Base-by-base conservation (phyloP, 2,888 invertebrate genomes). In the Aspidiotus rigidus region DNA sequence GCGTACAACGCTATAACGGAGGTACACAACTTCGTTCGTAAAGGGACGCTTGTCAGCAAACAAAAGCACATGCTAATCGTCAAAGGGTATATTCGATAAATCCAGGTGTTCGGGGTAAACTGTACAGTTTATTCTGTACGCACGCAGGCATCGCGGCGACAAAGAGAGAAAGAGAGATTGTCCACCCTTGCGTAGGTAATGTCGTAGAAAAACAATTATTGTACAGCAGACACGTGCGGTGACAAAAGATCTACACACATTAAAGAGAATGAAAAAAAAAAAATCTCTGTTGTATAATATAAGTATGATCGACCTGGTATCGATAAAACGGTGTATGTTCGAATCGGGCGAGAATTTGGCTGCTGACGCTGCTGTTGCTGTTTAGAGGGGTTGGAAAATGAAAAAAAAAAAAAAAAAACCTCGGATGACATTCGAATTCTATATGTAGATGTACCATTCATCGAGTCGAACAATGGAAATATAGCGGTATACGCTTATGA, bases 161-260 rank as follows among this genome's bases (percentile, higher is more conserved):
- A 28, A 28, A 28, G 28, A 28, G 28, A 28, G 28, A 28, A 5
- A 28, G 28, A 28, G 28, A 28, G 28, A 28, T 59, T 28, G 66
- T 66, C 59, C 66, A 66, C 66, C 66, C 66, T 59, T 59, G 57
- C 59, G 66, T 66, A 66, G 66, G 56, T 66, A 66, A 66, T 66
- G 66, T 66, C 66, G 66, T 66, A 66, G 57, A 28, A 66, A 66
- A 66, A 66, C 66, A 66, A 66, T 66, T 66, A 66, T 66, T 66
- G 57, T 66, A 39, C 57, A 41, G 66, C 57, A 59, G 66, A 66
- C 66, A 66, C 66, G 66, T 66, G 66, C 66, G 59, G 66, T 59
- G 66, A 66, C 66, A 66, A 66, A 66, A 66, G 66, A 66, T 28
- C 44, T 57, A 56, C 59, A 41, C 13, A 59, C 16, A 17, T 59